Evolutionary conservation across 2,888 invertebrate species (phyloP), one percentile per base, ranked within the genome.

Genomic region (Ephialtes manifestator): DNA sequence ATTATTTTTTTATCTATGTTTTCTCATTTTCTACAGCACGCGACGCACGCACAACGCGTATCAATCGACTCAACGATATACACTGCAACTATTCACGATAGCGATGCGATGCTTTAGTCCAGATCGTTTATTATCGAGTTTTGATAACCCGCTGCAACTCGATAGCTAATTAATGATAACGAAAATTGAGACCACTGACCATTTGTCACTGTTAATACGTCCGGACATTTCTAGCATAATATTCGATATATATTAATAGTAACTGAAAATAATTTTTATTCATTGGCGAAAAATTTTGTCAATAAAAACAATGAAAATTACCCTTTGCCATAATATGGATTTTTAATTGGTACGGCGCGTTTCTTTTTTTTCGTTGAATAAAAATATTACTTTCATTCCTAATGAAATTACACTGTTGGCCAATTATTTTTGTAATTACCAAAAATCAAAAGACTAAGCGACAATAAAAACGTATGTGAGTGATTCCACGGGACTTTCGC

Each of bases 21-120:
- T 53, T 68, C 31, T 51, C n/a, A 8, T 28, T 78, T 83, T 63
- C 13, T 70, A 24, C 46, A 70, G 46, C 72, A 60, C 51, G 58
- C 43, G 43, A 74, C 48, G 60, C 72, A 18, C 67, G 28, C 67
- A 72, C 68, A n/a, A 18, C n/a, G 39, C 43, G 46, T 46, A 60
- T 48, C 28, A 46, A 60, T 20, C 46, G 31, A 58, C 55, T 11
- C 60, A 18, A 65, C 31, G 43, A 4, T 15, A 60, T 60, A 28
- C n/a, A 60, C 46, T 18, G 71, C 71, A 55, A 15, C 60, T 53
- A 39, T 39, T 2, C 10, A 10, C 39, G 11, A 8, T 8, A 10
- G 4, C 53, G 70, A n/a, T 20, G 35, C 53, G 31, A 58, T 11
- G 63, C 63, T 65, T 11, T 11, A 5, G 1, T 39, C 24, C 15